A percentile compares a stretch with the other conserved stretches of the same genome.
These are phyloP conservation scores for Ramphastos sulfuratus DNA, from an alignment of 2,113 vertebrate species.

Conservation along the genomic window DNA sequence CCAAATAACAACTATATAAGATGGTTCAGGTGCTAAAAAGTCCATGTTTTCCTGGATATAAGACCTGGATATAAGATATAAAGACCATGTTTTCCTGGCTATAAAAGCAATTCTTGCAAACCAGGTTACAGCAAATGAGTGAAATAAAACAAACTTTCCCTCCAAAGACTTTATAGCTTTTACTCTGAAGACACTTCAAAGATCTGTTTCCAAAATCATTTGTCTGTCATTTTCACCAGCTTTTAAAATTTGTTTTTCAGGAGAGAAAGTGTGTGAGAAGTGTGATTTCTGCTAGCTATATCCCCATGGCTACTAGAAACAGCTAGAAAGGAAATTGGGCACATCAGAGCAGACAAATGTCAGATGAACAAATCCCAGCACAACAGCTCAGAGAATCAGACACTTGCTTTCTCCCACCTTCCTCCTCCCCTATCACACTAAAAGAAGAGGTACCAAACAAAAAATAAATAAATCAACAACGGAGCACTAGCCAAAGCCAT, in stretches of 20 bases:
- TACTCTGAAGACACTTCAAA: background rate
- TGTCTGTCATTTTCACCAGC: background rate
- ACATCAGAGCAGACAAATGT: conserved; percentile 15
- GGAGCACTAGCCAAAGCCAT: conserved; percentile 14
- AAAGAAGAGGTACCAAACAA: background rate
- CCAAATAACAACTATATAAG: background rate
- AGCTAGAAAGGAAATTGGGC: background rate
- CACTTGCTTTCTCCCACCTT: conserved; percentile 12
- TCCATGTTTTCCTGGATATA: background rate
- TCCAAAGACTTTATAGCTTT: background rate
- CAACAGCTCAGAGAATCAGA: conserved; percentile 29
- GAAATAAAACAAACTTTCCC: background rate
- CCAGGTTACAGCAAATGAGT: background rate
- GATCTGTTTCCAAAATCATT: conserved; percentile 1
- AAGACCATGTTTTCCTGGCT: background rate
- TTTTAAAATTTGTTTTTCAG: background rate
- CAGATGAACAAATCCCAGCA: conserved; percentile 34
- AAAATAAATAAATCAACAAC: background rate
- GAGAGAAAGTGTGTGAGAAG: background rate
- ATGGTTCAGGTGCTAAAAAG: background rate
- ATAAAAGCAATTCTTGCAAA: background rate
- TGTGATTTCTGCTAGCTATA: conserved; percentile 39
- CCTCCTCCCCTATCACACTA: background rate
- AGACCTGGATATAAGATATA: too few relatives aligned
- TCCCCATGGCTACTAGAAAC: conserved; percentile 53